Conservation (phyloP, 1,140 invertebrate genomes). For the Hyphantria cunea region DNA sequence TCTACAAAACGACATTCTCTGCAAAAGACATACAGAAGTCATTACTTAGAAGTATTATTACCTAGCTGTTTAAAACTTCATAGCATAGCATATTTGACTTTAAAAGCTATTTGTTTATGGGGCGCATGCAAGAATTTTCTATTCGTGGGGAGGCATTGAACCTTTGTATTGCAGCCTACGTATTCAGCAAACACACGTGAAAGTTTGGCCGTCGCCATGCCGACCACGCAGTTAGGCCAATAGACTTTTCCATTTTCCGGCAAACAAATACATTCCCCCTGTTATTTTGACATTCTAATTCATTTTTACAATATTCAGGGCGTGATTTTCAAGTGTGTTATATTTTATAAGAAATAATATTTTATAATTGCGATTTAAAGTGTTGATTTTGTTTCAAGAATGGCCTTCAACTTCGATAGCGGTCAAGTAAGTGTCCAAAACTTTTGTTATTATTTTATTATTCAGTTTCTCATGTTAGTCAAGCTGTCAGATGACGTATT, state of each 20-base stretch:
- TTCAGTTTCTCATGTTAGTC: background rate
- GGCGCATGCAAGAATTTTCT: constrained; percentile 14
- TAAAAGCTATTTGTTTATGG: background rate
- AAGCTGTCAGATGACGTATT: too few relatives aligned
- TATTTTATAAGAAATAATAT: constrained; percentile 40
- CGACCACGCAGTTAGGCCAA: constrained; percentile 66
- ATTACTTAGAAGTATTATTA: too few relatives aligned
- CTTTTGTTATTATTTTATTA: too few relatives aligned
- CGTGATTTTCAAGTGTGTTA: constrained; percentile 42
- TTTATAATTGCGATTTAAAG: constrained; percentile 3
- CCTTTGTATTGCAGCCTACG: constrained; percentile 17
- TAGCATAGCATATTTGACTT: too few relatives aligned
- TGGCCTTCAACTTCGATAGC: constrained; percentile 74
- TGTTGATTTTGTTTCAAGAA: constrained; percentile 35
- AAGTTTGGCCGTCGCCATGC: constrained; percentile 51
- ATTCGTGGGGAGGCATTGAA: constrained; percentile 23
- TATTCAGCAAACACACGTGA: constrained; percentile 16
- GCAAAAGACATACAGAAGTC: too few relatives aligned
- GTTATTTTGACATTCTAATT: constrained; percentile 53
- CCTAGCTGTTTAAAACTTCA: too few relatives aligned
- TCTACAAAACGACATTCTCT: too few relatives aligned
- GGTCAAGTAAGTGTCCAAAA: constrained; percentile 56
- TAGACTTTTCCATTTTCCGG: constrained; percentile 63
- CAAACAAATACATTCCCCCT: constrained; percentile 34
- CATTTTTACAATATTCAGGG: constrained; percentile 45